These are phyloP conservation scores for Hemaris fuciformis DNA, from an alignment of 2,888 invertebrate genomes.

Conservation along the genomic window DNA sequence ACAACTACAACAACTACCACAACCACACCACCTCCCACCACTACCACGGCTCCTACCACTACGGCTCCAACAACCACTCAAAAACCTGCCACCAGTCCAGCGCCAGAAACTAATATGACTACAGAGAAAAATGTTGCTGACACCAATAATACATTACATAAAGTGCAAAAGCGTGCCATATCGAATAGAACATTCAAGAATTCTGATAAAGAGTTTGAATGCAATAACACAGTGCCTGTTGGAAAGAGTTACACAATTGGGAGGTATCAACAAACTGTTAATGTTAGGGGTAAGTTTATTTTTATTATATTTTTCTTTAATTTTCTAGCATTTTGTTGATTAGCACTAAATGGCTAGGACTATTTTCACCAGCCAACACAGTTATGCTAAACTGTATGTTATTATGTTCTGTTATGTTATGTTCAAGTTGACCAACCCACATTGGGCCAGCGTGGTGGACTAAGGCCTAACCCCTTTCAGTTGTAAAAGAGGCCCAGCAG, in stretches of 20 bases:
- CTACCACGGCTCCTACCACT: slow-evolving; percentile 58
- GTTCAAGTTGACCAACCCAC: no score
- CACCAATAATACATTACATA: slow-evolving; percentile 33
- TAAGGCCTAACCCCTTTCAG: no score
- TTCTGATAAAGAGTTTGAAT: slow-evolving; percentile 45
- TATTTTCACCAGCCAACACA: neutral
- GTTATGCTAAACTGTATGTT: neutral
- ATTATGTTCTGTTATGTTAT: no score
- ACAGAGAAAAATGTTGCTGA: slow-evolving; percentile 21
- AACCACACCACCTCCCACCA: slow-evolving; percentile 67
- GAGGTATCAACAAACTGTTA: slow-evolving; percentile 84
- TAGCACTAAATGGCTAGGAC: no score
- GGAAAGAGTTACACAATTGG: slow-evolving; percentile 87
- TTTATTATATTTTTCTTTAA: neutral
- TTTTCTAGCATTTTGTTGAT: neutral
- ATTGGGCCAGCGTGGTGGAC: no score
- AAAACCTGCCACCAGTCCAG: slow-evolving; percentile 24
- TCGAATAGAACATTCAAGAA: slow-evolving; percentile 42
- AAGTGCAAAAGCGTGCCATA: slow-evolving; percentile 44
- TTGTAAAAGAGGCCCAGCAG: no score
- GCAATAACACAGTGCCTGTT: slow-evolving; percentile 81
- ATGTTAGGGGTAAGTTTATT: slow-evolving; percentile 83
- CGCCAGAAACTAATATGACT: slow-evolving; percentile 24
- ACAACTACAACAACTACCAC: slow-evolving; percentile 73
- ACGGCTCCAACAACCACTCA: slow-evolving; percentile 44